Evolutionary conservation across 2,113 vertebrate genomes (phyloP).

Genomic region (Furnarius figulus): DNA sequence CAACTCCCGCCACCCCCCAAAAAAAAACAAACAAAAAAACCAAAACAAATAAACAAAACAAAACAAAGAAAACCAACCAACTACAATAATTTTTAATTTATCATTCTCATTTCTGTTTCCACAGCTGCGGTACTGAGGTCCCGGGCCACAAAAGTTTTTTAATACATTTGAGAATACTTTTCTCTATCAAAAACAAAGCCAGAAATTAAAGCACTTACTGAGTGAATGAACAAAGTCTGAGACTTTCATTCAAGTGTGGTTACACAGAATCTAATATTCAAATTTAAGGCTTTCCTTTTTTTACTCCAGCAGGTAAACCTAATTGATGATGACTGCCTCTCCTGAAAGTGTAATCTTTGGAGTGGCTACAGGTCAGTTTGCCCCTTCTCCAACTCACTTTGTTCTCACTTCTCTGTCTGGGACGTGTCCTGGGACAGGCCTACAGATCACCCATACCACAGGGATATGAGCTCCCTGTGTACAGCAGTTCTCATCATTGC

Average conservation of each 20-base stretch:
- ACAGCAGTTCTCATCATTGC: background rate
- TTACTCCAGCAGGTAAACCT: background rate
- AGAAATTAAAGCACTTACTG: background rate
- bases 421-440: background rate
- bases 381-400: background rate
- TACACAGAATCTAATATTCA: background rate
- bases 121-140: background rate
- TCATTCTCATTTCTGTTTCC: background rate
- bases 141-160: background rate
- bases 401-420: background rate
- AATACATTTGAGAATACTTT: background rate
- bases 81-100: background rate
- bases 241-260: background rate
- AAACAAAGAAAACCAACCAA: background rate
- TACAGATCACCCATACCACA: background rate
- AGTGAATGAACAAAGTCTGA: too few species aligned
- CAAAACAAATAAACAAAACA: background rate
- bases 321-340: background rate
- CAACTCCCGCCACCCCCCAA: too few species aligned
- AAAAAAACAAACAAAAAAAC: too few species aligned
- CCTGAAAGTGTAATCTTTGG: background rate
- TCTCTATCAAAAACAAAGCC: background rate
- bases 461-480: rapidly evolving
- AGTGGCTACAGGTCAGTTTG: background rate
- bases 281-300: background rate